Evolutionary conservation across 2,797 vertebrate species (phyloP).

Genomic region (Chloroceryle inda): DNA sequence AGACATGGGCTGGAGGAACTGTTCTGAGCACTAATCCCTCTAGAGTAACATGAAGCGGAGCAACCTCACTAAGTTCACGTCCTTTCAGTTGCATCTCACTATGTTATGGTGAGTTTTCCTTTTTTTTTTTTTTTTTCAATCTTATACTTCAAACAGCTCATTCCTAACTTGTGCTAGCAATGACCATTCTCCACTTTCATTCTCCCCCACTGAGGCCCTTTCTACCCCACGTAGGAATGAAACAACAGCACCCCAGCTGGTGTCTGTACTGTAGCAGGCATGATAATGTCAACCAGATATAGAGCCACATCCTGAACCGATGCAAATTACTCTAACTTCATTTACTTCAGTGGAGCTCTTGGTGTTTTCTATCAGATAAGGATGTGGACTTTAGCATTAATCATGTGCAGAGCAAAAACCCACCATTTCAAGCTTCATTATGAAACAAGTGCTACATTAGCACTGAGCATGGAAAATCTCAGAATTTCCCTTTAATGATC

Average conservation of each 20-base stretch:
- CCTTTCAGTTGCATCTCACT: background rate
- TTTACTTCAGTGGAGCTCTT: conserved; percentile 38
- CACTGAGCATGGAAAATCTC: conserved; percentile 43
- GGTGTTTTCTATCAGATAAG: conserved; percentile 61
- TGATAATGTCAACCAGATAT: conserved; percentile 10
- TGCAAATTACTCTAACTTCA: conserved; percentile 50
- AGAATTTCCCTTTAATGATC: conserved; percentile 14
- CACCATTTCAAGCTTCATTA: conserved; percentile 61
- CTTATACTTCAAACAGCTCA: background rate
- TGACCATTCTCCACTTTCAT: background rate
- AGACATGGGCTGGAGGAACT: background rate
- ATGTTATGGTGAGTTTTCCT: background rate
- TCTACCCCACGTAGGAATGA: background rate
- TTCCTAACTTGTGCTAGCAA: background rate
- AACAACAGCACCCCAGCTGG: conserved; percentile 14
- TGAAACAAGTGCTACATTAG: conserved; percentile 41
- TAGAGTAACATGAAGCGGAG: background rate
- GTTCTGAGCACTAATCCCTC: background rate
- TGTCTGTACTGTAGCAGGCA: background rate
- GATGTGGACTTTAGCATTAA: conserved; percentile 57
- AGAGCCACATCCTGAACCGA: background rate
- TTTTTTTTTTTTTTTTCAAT: background rate
- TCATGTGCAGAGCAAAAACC: background rate
- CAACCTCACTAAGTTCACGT: background rate
- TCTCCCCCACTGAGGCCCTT: background rate